Percentiles rank a stretch among this genome's conserved stretches.
These are phyloP conservation scores for Macrobrachium rosenbergii DNA, from an alignment of 1,140 invertebrate species.

Conservation along the genomic window DNA sequence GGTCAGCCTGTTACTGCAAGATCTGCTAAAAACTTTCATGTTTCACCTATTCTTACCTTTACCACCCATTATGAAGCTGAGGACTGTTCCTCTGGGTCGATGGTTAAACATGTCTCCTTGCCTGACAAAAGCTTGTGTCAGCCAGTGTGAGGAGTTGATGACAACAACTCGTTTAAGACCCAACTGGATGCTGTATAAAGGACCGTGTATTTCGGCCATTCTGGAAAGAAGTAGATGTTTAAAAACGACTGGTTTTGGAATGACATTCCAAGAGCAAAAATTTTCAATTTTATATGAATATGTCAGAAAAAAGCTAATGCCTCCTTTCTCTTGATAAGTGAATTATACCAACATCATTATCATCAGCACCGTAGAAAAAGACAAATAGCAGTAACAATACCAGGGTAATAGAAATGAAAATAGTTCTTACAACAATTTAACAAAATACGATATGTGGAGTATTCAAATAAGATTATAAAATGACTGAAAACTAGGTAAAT, in stretches of 20 bases:
- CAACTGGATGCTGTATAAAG: constrained; percentile 62
- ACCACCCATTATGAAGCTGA: constrained; percentile 63
- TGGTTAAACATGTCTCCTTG: constrained; percentile 65
- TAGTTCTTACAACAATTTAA: no score
- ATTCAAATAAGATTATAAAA: not conserved
- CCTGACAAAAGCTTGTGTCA: constrained; percentile 64
- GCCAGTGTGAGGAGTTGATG: constrained; percentile 54
- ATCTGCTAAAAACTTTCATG: not conserved
- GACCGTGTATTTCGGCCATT: constrained; percentile 56
- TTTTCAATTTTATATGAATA: not conserved
- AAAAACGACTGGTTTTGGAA: not conserved
- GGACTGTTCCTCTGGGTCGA: constrained; percentile 57
- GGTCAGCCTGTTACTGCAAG: not conserved
- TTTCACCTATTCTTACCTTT: constrained; percentile 47
- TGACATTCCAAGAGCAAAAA: not conserved
- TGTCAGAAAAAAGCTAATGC: no score
- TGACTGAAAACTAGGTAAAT: not conserved
- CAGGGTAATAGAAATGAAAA: no score
- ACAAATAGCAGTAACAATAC: no score
- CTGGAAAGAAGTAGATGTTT: not conserved
- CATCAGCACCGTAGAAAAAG: no score
- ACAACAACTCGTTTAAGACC: constrained; percentile 58
- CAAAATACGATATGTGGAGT: not conserved
- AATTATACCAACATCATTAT: no score
- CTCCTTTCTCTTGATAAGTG: no score